These are phyloP conservation scores for Promerops cafer DNA, from an alignment of 2,113 vertebrate species.

Conservation along the genomic window DNA sequence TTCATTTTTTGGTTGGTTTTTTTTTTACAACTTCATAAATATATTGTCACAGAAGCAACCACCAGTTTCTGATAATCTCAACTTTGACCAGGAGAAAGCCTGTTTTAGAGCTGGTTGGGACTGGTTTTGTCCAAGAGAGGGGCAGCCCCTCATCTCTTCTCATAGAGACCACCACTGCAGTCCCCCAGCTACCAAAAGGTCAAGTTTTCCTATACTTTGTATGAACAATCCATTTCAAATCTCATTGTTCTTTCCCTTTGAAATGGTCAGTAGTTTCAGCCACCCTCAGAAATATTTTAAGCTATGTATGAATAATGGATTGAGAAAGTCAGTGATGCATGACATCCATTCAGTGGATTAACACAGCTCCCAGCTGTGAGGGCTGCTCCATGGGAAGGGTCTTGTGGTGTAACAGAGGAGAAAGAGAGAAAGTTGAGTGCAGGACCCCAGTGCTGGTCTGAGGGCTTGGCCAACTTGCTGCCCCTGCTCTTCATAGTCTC, in stretches of 20 bases:
- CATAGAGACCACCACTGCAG: not conserved
- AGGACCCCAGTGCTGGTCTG: accelerated
- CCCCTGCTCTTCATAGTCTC: not conserved
- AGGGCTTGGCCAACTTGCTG: not conserved
- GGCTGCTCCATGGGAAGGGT: not conserved
- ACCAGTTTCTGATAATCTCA: not conserved
- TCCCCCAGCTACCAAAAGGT: not conserved
- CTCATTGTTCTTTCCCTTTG: not conserved
- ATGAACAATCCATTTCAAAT: not conserved
- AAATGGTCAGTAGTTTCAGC: not conserved
- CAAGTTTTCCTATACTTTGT: not conserved
- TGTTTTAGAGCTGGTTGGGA: not conserved
- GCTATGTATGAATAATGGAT: not conserved
- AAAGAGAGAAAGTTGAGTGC: not conserved
- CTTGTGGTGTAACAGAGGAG: not conserved
- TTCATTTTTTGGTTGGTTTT: not conserved
- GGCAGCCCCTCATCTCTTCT: not conserved
- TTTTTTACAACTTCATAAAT: not conserved
- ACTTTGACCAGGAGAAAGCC: not conserved
- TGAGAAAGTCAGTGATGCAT: not conserved
- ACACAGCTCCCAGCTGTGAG: not conserved
- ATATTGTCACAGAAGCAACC: not conserved
- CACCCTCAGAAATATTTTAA: not conserved
- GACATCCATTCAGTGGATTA: not conserved
- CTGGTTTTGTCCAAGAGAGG: not conserved